A percentile compares a stretch with the other conserved stretches of the same genome.
Evolutionary conservation across 2,113 vertebrate genomes (phyloP).

Genomic region (Clarias gariepinus): DNA sequence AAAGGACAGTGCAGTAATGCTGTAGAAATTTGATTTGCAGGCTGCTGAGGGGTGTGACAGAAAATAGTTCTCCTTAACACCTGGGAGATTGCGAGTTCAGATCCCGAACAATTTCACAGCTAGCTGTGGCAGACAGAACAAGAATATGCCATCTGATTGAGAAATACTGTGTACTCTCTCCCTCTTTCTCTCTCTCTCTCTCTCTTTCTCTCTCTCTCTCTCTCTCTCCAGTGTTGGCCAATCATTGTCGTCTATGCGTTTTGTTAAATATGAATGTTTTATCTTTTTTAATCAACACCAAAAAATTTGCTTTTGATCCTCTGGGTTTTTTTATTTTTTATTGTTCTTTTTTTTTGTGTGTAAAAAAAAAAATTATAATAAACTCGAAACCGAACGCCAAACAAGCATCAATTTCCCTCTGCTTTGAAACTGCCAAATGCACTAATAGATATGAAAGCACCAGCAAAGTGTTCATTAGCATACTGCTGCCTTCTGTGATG

Average conservation of each 20-base stretch:
- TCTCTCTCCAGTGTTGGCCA: neutral
- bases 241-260: neutral
- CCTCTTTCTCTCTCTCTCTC: neutral
- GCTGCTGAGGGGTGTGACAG: neutral
- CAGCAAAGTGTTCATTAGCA: neutral
- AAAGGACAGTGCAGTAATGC: neutral
- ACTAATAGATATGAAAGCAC: neutral
- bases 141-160: neutral
- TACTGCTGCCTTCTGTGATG: neutral
- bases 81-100: neutral
- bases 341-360: neutral
- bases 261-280: neutral
- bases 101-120: neutral
- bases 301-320: neutral
- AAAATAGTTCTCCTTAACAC: neutral
- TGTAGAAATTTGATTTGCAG: neutral
- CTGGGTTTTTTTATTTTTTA: neutral
- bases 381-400: neutral
- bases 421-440: neutral
- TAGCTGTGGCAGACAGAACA: neutral
- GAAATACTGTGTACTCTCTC: neutral
- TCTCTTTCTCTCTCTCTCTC: neutral
- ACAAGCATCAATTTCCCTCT: neutral
- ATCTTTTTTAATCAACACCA: neutral
- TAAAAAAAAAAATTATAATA: neutral